Base-by-base conservation (phyloP, 2,113 vertebrate genomes). In the Rhegmatorhina hoffmannsi region DNA sequence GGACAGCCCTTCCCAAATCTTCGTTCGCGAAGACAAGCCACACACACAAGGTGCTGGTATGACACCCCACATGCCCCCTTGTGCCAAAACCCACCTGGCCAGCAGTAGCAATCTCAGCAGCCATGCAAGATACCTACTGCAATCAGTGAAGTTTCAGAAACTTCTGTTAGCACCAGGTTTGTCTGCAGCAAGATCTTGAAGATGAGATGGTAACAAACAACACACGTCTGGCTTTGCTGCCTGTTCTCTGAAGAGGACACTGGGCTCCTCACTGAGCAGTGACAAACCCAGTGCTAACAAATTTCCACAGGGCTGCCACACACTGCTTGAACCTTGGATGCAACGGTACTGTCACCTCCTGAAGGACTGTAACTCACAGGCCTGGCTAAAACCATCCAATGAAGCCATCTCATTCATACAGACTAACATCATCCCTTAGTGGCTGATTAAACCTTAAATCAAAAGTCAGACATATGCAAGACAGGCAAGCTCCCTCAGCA, bases 371-470 rank as follows among this genome's bases (percentile, higher is more conserved):
- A 52, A 20, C 21, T 43, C 17, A 11, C 1, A 62, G 38, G 50
- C 38, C 52, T 86, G 59, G n/a, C 47, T 34, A 67, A 77, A 91
- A 7, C n/a, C 44, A 49, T 2, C 9, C 0, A 0, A 12, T 16
- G 34, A 36, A 87, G 24, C 23, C 1, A 0, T 3, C 56, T 58
- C 7, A 0, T 23, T 28, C 56, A 19, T 2, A 6, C 0, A 17
- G 24, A 28, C 8, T 8, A 36, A 14, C 13, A 8, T 26, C 1
- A 2, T 38, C 68, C n/a, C 46, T 67, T 34, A 18, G 17, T 8
- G 26, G 28, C 67, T 78, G 36, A 24, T 73, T 46, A 12, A 76
- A 34, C 13, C 33, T 63, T 33, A 40, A 31, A 50, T 15, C 46
- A 53, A 46, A 62, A 24, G 2, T 2, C 24, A 4, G 26, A 29